phyloP scores from a whole-genome alignment of 2,113 vertebrate species.

The Etia nguti region DNA sequence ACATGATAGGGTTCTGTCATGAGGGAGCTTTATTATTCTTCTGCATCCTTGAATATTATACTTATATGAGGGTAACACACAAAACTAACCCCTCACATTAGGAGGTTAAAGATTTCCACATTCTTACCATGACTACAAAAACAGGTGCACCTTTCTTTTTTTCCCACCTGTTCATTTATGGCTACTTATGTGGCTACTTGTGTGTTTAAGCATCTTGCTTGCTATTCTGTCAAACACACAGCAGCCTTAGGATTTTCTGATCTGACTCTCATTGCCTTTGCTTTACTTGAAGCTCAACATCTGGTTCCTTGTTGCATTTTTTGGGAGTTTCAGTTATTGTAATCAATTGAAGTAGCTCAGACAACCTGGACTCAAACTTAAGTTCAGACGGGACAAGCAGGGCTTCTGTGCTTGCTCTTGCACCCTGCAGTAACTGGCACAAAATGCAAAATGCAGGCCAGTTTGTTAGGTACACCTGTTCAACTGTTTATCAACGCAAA shows the following conservation, averaged over 20 bases:
- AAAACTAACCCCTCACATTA: not conserved
- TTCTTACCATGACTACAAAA: fast-evolving
- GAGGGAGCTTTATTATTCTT: not conserved
- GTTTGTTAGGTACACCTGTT: not conserved
- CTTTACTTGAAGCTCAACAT: not conserved
- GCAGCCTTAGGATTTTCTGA: not conserved
- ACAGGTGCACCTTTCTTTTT: not conserved
- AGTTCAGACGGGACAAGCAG: not conserved
- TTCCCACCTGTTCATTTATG: fast-evolving
- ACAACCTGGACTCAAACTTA: not conserved
- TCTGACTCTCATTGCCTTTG: not conserved
- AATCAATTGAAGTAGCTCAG: not conserved
- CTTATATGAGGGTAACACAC: not conserved
- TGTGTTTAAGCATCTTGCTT: not conserved
- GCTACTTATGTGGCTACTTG: not conserved
- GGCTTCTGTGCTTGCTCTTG: not conserved
- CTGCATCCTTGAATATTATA: not conserved
- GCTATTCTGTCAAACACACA: not conserved
- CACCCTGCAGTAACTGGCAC: not conserved
- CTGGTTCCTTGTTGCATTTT: not conserved
- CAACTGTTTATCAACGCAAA: not conserved
- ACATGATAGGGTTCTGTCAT: not conserved
- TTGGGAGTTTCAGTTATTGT: not conserved
- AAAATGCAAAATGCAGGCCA: not conserved
- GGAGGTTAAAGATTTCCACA: not conserved